A percentile compares a stretch with the other conserved stretches of the same genome.
phyloP scores from a whole-genome alignment of 2,888 invertebrate species.

The Rhodophaea formosa region DNA sequence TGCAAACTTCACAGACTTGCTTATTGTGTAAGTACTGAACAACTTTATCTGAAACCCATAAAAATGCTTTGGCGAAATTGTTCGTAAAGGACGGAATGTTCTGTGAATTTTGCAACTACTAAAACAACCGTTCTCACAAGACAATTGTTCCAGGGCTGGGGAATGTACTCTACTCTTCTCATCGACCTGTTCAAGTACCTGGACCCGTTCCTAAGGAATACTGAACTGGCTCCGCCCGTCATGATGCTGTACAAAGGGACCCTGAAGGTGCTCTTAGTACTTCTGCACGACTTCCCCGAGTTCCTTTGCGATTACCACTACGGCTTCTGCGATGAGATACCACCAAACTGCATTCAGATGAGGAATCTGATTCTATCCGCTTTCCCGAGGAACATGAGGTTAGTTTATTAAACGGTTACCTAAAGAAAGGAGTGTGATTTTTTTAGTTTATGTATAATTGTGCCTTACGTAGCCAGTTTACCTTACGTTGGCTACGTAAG shows the following conservation, averaged over 20 bases:
- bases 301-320: constrained; percentile 99
- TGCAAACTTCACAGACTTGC: too few species aligned
- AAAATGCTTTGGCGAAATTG: too few species aligned
- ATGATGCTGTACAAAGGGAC: constrained; percentile 97
- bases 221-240: constrained; percentile 96
- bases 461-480: too few species aligned
- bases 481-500: too few species aligned
- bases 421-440: too few species aligned
- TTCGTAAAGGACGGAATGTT: too few species aligned
- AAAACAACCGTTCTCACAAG: background rate
- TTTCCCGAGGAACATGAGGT: constrained; percentile 97
- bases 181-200: constrained; percentile 98
- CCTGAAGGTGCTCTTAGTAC: constrained; percentile 94
- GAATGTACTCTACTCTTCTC: constrained; percentile 97
- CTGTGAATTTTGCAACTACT: too few species aligned
- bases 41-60: too few species aligned
- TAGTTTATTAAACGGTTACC: too few species aligned
- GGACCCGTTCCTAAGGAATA: constrained; percentile 97
- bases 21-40: too few species aligned
- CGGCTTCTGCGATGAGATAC: constrained; percentile 99
- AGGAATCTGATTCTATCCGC: constrained; percentile 98
- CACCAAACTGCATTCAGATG: constrained; percentile 99
- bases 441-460: too few species aligned
- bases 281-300: constrained; percentile 99
- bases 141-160: constrained; percentile 86